Conservation (phyloP, 2,113 vertebrate species). For the Limnothrissa miodon region DNA sequence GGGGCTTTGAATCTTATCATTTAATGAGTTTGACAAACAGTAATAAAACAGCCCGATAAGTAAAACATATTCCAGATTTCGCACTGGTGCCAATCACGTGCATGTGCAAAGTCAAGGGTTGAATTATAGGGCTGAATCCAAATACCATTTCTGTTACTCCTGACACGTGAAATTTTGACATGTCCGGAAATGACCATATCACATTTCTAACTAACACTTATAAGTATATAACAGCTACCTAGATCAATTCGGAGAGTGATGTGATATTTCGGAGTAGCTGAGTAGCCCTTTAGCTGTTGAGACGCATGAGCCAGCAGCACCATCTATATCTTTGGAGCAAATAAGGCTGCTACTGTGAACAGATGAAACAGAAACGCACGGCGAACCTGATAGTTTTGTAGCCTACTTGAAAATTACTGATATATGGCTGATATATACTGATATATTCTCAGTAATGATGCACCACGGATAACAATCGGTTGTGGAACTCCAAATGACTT, state of each 20-base stretch:
- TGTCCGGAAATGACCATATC: neutral
- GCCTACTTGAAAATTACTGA: neutral
- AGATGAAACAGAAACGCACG: neutral
- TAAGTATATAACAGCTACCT: neutral
- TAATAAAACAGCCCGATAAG: neutral
- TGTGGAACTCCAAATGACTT: neutral
- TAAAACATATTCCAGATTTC: neutral
- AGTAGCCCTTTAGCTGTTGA: neutral
- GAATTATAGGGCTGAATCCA: neutral
- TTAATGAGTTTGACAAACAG: constrained; percentile 13
- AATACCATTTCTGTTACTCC: neutral
- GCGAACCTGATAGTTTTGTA: neutral
- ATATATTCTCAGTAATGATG: neutral
- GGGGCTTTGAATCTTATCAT: neutral
- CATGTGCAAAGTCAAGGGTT: neutral
- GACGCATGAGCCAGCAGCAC: neutral
- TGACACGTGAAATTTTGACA: neutral
- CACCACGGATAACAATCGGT: neutral
- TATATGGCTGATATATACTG: neutral
- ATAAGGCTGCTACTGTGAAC: neutral
- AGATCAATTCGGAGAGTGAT: neutral
- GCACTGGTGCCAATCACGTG: neutral
- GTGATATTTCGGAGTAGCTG: neutral
- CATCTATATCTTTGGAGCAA: neutral
- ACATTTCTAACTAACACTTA: neutral